Base-by-base conservation (phyloP, 2,888 invertebrate species). In the Hemistola chrysoprasaria region DNA sequence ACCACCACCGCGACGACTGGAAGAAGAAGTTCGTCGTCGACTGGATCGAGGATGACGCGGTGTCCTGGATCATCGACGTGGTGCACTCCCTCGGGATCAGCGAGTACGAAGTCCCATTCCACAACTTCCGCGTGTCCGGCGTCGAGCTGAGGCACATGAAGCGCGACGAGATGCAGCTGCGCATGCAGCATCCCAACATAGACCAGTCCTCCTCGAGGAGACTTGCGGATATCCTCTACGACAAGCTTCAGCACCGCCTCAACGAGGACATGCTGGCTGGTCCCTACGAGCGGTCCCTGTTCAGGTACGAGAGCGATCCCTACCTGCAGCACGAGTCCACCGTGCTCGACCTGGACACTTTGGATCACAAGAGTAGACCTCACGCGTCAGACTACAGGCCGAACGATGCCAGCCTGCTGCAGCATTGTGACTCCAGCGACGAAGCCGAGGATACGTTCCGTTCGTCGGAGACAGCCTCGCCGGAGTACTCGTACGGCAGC, bases 21-120 rank as follows among this genome's bases (percentile, higher is more conserved):
- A 81, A 80, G 44, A 78, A 76, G 58, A 92, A 91, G 59, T 76
- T 81, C 27, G 75, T 91, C 22, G 67, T 70, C 46, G 79, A 88
- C 8, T 92, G 92, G 92, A 88, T 69, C 49, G 86, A 88, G 40
- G 87, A 88, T 7, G 92, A 92, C 62, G 90, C 91, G 24, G 78
- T 89, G 38, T 83, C 89, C 46, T 92, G 92, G 92, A 62, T 90
- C 40, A 65, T 83, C 37, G 84, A 87, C 43, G 77, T 81, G 22
- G 71, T 77, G 3, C 71, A 75, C 45, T 57, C 65, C 43, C 61
- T 78, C 58, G 82, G 84, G 22, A 71, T 72, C 59, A 73, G 73
- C 55, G 84, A 86, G 52, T 78, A 73, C 40, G 82, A 87, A 31
- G 66, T 90, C 11, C 81, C 88, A 1, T 79, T 78, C 50, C 77